Base-by-base conservation (phyloP, 2,797 vertebrate genomes). In the Harpagifer antarcticus region DNA sequence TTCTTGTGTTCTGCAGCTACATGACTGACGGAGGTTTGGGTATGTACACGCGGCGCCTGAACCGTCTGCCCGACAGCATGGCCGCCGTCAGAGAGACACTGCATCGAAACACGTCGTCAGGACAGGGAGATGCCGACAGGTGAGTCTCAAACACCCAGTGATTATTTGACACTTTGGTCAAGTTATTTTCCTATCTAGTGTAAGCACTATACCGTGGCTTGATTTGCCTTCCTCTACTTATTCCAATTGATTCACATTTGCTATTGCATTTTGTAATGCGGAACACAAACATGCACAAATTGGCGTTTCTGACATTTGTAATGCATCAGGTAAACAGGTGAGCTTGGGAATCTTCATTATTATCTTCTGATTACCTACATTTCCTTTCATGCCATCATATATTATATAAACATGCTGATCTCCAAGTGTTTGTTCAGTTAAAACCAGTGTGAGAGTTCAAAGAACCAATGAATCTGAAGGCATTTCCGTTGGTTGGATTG, bases 51-150 rank as follows among this genome's bases (percentile, higher is more conserved):
- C 95, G 98, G 2, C 94, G 98, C 57, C 91, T 99, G 76, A 98
- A 96, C 87, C 94, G 97, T 27, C 92, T 99, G 59, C 98, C 97
- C 0, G 97, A 99, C 73, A 96, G 96, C 68, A 98, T 99, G 97
- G 92, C 96, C 20, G 94, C 96, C 0, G 97, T 99, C 53, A 91
- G 98, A 37, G 98, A 99, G 92, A 97, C 95, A 0, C 92, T 98
- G 9, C 97, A 98, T 76, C 95, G 96, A 1, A 96, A 97, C 7
- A 81, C 95, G 0, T 94, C 97, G 0, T 89, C 96, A 2, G 96
- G 97, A 33, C 96, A 98, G 0, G 98, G 97, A 31, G 98, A 99
- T 2, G 98, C 97, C 2, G 98, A 99, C 95, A 99, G 98, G 98
- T 99, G 83, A 31, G 93, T 17, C 43, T 12, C 5, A 13, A 45